phyloP scores from a whole-genome alignment of 2,888 invertebrate genomes.

The Orthosia gracilis region DNA sequence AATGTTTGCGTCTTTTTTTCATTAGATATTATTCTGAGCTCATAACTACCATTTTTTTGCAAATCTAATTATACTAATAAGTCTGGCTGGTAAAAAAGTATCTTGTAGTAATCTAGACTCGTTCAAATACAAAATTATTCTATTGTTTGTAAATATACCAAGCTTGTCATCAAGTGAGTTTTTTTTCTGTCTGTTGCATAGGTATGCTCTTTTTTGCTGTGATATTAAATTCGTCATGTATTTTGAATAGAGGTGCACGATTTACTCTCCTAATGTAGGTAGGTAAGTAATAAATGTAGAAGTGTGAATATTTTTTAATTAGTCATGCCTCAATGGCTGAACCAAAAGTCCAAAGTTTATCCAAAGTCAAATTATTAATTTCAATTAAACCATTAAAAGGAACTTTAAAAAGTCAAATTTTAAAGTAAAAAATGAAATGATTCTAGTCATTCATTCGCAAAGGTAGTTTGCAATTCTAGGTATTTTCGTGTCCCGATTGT shows the following conservation, averaged over 20 bases:
- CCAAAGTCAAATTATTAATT: too few species aligned
- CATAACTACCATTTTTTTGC: background rate
- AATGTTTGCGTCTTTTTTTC: conserved; percentile 4
- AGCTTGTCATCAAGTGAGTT: background rate
- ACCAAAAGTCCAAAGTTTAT: background rate
- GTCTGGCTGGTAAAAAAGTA: conserved; percentile 20
- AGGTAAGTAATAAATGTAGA: too few species aligned
- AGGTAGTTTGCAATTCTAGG: too few species aligned
- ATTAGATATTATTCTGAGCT: background rate
- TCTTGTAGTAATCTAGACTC: conserved; percentile 1
- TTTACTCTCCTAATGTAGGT: too few species aligned
- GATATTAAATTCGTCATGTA: background rate
- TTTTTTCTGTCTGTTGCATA: background rate
- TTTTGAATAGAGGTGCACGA: too few species aligned
- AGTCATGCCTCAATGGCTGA: background rate
- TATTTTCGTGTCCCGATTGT: too few species aligned
- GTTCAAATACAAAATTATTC: conserved; percentile 11
- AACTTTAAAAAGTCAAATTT: too few species aligned
- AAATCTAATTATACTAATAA: conserved; percentile 15
- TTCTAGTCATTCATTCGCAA: too few species aligned
- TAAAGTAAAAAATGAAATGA: too few species aligned
- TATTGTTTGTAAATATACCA: conserved; percentile 26
- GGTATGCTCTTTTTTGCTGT: background rate
- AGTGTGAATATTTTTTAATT: too few species aligned
- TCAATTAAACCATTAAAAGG: too few species aligned